Evolutionary conservation across 2,888 invertebrate genomes (phyloP), one percentile per base, ranked within the genome.

Genomic region (Deroplatys truncata): DNA sequence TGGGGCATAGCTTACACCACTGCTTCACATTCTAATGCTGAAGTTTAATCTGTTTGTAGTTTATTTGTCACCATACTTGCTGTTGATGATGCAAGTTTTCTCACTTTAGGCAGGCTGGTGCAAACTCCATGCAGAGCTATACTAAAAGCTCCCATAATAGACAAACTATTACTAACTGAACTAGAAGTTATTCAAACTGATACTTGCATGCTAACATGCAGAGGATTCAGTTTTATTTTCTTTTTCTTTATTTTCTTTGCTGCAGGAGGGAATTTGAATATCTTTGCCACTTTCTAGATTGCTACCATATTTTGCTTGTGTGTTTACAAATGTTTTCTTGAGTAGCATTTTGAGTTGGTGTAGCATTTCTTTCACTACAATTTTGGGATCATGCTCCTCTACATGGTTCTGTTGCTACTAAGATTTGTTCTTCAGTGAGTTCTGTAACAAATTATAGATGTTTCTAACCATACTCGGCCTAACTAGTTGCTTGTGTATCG

Each of bases 161-260:
- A 29, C 87, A 87, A 84, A 16, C 82, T 20, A 28, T 87, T 87
- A 87, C 87, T 87, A 87, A 87, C 87, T 87, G 28, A 87, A 87
- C 43, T 87, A 83, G 72, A 87, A 87, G 43, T 83, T 35, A 43
- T n/a, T 82, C 56, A 72, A 72, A 20, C 82, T 82, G 87, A 87
- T 87, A 87, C 31, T 85, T 87, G 87, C 87, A 87, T 87, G 87
- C 35, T 87, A 72, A 87, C 56, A 72, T 72, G 56, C 56, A 72
- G 56, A 72, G 56, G 56, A 72, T 16, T 72, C 56, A 72, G 56
- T 72, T 72, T 20, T 72, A 7, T 72, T 72, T 25, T 72, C 7
- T 72, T 72, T 72, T 72, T 72, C 56, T 72, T 72, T 72, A 16
- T 72, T 72, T 72, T 72, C 56, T 72, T 72, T 72, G 56, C 56